A percentile compares a stretch with the other conserved stretches of the same genome.
Conservation (phyloP, 2,113 vertebrate species). For the Nanorana parkeri region DNA sequence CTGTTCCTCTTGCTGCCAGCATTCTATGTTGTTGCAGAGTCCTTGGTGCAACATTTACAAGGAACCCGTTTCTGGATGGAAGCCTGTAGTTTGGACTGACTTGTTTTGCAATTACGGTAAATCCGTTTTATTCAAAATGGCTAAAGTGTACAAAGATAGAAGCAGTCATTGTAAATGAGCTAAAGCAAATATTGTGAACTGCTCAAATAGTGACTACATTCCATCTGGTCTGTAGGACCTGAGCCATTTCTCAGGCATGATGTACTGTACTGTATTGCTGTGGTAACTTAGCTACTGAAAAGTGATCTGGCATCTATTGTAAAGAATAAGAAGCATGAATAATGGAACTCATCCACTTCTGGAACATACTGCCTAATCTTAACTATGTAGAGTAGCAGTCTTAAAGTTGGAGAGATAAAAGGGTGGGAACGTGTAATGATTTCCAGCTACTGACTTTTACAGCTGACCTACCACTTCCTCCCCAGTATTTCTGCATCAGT, state of each 20-base stretch:
- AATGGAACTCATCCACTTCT: neutral
- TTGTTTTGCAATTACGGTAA: conserved; percentile 1
- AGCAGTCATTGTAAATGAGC: neutral
- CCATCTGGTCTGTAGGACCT: neutral
- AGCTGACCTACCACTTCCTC: neutral
- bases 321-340: conserved; percentile 13
- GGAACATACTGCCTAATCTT: neutral
- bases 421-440: neutral
- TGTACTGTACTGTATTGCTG: neutral
- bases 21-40: neutral
- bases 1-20: neutral
- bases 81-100: neutral
- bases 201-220: neutral
- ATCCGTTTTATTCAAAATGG: conserved; percentile 14
- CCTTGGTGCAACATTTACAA: neutral
- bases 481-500: neutral
- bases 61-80: neutral
- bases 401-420: neutral
- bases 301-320: neutral
- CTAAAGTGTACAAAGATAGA: neutral
- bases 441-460: conserved; percentile 8
- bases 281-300: neutral
- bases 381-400: neutral
- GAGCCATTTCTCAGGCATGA: neutral
- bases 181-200: neutral